Conservation (phyloP, 2,888 invertebrate species). For the Scotopteryx bipunctaria region DNA sequence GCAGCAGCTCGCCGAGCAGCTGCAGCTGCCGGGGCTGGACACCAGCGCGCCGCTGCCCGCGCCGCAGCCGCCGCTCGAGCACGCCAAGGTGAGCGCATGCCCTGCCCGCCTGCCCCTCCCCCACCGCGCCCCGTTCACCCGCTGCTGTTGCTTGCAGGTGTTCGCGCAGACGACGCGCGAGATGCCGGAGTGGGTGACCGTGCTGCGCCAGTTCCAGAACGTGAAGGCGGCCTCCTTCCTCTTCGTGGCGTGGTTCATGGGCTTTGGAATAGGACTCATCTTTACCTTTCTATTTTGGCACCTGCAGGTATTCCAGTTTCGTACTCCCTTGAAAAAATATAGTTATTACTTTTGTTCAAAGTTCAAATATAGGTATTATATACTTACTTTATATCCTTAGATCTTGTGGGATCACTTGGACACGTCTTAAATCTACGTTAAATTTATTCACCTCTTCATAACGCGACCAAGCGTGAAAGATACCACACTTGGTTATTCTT, state of each 20-base stretch:
- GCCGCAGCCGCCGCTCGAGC: conserved; percentile 55
- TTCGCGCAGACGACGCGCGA: conserved; percentile 95
- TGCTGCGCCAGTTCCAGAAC: conserved; percentile 94
- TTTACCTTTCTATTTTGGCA: conserved; percentile 99
- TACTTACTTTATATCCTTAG: too few species aligned
- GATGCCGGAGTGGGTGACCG: conserved; percentile 97
- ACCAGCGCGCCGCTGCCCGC: conserved; percentile 80
- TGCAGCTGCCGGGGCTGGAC: conserved; percentile 91
- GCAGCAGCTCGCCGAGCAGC: conserved; percentile 91
- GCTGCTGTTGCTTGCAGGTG: conserved; percentile 71
- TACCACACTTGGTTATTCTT: too few species aligned
- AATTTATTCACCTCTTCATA: too few species aligned
- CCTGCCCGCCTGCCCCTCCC: neutral
- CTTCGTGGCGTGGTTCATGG: conserved; percentile 99
- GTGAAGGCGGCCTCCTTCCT: conserved; percentile 96
- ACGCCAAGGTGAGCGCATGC: conserved; percentile 46
- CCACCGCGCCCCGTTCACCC: neutral
- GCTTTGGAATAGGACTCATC: conserved; percentile 98
- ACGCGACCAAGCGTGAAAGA: too few species aligned
- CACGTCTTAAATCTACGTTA: too few species aligned
- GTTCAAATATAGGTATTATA: too few species aligned
- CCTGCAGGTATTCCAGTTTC: conserved; percentile 86
- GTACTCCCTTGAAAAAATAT: too few species aligned
- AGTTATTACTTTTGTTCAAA: too few species aligned
- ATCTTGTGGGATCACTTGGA: too few species aligned